Conservation (phyloP, 2,113 vertebrate species). For the Zeus faber region DNA sequence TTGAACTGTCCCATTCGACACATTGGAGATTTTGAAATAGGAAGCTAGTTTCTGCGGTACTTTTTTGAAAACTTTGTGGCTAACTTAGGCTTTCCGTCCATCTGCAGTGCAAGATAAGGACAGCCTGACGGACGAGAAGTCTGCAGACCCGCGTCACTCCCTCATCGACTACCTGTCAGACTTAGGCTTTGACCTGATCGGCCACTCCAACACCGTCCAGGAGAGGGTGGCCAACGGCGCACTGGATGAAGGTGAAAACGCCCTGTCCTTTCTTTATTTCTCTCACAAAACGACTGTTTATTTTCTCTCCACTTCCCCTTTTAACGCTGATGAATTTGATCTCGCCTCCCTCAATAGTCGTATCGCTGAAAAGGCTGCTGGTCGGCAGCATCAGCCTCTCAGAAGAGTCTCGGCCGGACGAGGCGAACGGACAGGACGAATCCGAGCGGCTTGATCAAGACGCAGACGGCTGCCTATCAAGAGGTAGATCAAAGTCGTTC, state of each 20-base stretch:
- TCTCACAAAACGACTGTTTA: not conserved
- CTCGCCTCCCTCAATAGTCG: constrained; percentile 69
- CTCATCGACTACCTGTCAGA: constrained; percentile 74
- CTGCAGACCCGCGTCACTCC: constrained; percentile 45
- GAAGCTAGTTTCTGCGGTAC: not conserved
- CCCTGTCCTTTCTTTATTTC: not conserved
- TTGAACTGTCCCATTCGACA: not conserved
- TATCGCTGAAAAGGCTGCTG: constrained; percentile 78
- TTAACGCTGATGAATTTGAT: not conserved
- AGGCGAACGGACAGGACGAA: constrained; percentile 56
- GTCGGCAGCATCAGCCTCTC: constrained; percentile 68
- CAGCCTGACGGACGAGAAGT: constrained; percentile 58
- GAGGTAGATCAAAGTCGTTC: too few species aligned
- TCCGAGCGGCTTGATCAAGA: constrained; percentile 33
- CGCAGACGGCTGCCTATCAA: constrained; percentile 40
- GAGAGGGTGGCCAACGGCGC: constrained; percentile 64
- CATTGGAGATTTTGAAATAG: not conserved
- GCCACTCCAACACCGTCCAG: constrained; percentile 59
- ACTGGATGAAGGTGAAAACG: constrained; percentile 72
- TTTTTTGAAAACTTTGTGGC: too few species aligned
- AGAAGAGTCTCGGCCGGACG: constrained; percentile 59
- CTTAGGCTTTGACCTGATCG: constrained; percentile 68
- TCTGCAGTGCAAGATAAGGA: constrained; percentile 69
- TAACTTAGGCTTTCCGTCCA: too few species aligned
- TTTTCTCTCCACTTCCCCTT: not conserved